A percentile compares a stretch with the other conserved stretches of the same genome.
Evolutionary conservation across 2,797 vertebrate species (phyloP).

Genomic region (Enteromius argenteus): DNA sequence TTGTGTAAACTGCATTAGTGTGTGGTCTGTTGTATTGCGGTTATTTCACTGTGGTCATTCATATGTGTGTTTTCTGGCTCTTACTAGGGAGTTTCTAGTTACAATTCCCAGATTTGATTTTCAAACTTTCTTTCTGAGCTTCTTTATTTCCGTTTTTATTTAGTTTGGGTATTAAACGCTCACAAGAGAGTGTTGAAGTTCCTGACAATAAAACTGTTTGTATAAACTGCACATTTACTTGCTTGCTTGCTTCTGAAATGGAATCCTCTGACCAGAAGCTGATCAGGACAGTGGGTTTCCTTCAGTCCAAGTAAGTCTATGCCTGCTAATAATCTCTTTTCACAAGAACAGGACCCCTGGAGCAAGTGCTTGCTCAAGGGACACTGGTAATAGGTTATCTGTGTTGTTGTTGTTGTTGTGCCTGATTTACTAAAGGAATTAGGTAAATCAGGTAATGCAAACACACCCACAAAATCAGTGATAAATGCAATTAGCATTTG

Average conservation of each 20-base stretch:
- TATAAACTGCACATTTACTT: conserved; percentile 7
- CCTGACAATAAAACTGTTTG: conserved; percentile 13
- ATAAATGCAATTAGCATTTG: background rate
- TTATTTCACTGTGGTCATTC: conserved; percentile 1
- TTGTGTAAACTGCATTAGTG: background rate
- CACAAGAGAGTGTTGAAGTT: background rate
- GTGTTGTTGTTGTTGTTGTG: background rate
- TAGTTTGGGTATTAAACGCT: background rate
- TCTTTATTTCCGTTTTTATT: conserved; percentile 11
- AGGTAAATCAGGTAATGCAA: background rate
- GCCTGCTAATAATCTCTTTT: conserved; percentile 1
- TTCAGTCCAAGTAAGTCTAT: background rate
- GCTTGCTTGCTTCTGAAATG: background rate
- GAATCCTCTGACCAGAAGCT: background rate
- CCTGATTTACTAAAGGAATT: conserved; percentile 12
- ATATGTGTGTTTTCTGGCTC: conserved; percentile 27
- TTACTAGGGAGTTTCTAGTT: background rate
- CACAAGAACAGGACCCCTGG: background rate
- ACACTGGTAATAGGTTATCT: background rate
- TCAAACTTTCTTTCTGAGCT: conserved; percentile 7
- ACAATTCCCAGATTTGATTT: conserved; percentile 16
- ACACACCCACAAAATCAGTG: conserved; percentile 8
- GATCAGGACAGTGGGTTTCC: background rate
- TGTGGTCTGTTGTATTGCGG: background rate
- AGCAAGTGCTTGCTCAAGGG: background rate